These are phyloP conservation scores for Lepidocyrtoides sp. DNA, from an alignment of 2,888 invertebrate species.

Conservation along the genomic window DNA sequence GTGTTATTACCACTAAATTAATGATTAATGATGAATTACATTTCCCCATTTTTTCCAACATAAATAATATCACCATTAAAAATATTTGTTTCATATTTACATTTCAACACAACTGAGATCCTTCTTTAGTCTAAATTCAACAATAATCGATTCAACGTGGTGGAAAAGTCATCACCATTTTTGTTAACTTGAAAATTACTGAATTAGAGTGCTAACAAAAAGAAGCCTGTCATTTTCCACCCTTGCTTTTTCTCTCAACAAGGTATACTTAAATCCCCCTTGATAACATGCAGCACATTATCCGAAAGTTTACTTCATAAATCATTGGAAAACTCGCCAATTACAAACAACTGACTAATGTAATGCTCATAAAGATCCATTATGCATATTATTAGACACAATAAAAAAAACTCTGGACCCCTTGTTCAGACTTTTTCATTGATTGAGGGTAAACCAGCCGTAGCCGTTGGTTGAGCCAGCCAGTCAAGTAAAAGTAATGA, in stretches of 20 bases:
- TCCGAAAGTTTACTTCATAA: not conserved
- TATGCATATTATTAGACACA: not conserved
- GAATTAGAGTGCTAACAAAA: constrained; percentile 47
- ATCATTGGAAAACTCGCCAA: constrained; percentile 69
- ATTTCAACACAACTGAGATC: too few species aligned
- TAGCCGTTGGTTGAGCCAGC: not conserved
- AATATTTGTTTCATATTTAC: constrained; percentile 24
- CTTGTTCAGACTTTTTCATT: constrained; percentile 17
- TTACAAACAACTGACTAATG: constrained; percentile 31
- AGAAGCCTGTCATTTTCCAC: constrained; percentile 56
- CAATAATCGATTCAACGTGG: not conserved
- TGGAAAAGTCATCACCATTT: not conserved
- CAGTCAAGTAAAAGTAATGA: constrained; percentile 24
- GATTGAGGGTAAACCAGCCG: constrained; percentile 18
- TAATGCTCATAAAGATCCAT: not conserved
- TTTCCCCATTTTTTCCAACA: too few species aligned
- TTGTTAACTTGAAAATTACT: constrained; percentile 60
- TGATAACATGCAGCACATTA: too few species aligned
- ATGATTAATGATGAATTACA: too few species aligned
- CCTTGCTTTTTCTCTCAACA: not conserved
- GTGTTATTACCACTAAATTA: too few species aligned
- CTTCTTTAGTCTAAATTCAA: too few species aligned
- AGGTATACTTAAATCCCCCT: not conserved
- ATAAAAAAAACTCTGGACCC: not conserved
- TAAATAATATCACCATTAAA: constrained; percentile 16